Evolutionary conservation across 2,113 vertebrate genomes (phyloP), one percentile per base, ranked within the genome.

Genomic region (Salvator merianae): DNA sequence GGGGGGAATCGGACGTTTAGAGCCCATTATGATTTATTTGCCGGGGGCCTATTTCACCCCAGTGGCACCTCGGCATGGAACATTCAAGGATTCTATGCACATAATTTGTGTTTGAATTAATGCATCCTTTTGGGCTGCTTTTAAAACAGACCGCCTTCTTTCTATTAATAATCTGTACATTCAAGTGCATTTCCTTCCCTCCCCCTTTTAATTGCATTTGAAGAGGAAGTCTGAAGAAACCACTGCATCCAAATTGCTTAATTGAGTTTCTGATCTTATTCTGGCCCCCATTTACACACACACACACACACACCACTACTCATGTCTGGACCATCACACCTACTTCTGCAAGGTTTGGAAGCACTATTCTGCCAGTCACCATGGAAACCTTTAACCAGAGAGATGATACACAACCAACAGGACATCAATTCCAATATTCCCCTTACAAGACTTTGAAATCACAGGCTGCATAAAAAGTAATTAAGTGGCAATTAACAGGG

Each of bases 401-500:
- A 47, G 55, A 38, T 28, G 68, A 78, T 40, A 81, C 65, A 72
- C 77, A 82, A 47, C 75, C 75, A 78, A 55, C 75, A 87, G 75
- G 81, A 68, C 76, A 77, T 76, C 83, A 82, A 68, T 82, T 66
- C 87, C 73, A 53, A 66, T 84, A 70, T 66, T 69, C 71, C 34
- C 63, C 53, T 81, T 84, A 77, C 72, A 81, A 88, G 72, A 77
- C 77, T 59, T 71, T 70, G 63, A 77, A 63, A 70, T 77, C 26
- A 36, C 36, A 3, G 63, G 65, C 43, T n/a, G 12, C 43, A 53
- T 76, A 80, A 80, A 63, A 87, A 80, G 73, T 82, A 84, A 75
- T 78, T 72, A 77, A 65, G 62, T 59, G 30, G 63, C 76, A 84
- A 88, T 84, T 88, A 84, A 70, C 55, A 68, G 65, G 66, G 80